Conservation (phyloP, 2,113 vertebrate genomes). For the Vombatus ursinus region DNA sequence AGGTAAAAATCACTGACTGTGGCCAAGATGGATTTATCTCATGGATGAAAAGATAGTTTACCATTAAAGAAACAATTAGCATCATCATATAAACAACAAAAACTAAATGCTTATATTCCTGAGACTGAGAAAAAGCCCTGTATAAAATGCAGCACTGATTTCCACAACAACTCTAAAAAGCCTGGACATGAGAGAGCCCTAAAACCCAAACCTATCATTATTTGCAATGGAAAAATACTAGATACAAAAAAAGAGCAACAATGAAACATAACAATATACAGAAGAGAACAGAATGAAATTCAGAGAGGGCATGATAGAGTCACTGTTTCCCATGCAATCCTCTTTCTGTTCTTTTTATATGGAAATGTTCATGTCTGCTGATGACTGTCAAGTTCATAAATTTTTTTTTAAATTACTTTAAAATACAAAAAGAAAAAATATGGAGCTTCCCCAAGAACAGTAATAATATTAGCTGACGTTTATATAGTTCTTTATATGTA, state of each 20-base stretch:
- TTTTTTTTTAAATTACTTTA: not conserved
- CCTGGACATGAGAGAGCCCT: not conserved
- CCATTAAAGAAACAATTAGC: not conserved
- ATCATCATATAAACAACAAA: not conserved
- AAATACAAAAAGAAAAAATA: not conserved
- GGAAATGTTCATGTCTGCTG: not conserved
- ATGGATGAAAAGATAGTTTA: not conserved
- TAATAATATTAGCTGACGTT: not conserved
- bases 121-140: not conserved
- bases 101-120: not conserved
- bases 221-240: not conserved
- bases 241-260: not conserved
- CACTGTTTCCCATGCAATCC: not conserved
- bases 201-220: not conserved
- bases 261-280: not conserved
- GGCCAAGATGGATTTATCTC: not conserved
- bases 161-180: not conserved
- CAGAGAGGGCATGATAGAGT: not conserved
- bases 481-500: not conserved
- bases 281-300: not conserved
- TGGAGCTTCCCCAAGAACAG: not conserved
- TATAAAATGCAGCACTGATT: not conserved
- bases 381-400: not conserved
- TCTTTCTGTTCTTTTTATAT: not conserved
- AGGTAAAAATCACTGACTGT: not conserved